Evolutionary conservation across 2,113 vertebrate genomes (phyloP).

Genomic region (Nannospalax galili): DNA sequence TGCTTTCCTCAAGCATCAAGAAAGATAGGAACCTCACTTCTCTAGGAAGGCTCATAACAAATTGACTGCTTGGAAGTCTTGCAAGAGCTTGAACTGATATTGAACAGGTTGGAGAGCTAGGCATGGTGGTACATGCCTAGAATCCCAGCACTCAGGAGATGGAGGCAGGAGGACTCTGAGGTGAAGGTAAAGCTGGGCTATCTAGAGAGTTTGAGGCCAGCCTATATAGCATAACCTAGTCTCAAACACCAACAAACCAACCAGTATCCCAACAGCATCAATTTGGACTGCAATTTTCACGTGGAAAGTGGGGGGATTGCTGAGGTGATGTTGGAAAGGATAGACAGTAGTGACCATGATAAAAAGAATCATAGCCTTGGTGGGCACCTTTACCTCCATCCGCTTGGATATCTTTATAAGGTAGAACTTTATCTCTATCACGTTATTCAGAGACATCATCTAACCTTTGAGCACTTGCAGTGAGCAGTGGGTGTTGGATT

Average conservation of each 20-base stretch:
- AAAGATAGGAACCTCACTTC: background rate
- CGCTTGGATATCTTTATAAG: background rate
- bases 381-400: background rate
- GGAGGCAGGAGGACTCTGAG: too few relatives aligned
- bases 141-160: too few relatives aligned
- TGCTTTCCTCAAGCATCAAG: background rate
- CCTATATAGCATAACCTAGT: too few relatives aligned
- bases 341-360: background rate
- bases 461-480: background rate
- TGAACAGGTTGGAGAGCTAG: too few relatives aligned
- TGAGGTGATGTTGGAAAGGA: background rate
- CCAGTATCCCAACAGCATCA: background rate
- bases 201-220: too few relatives aligned
- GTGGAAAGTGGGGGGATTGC: background rate
- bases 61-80: background rate
- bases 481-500: background rate
- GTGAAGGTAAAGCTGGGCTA: too few relatives aligned
- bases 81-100: background rate
- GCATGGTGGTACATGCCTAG: too few relatives aligned
- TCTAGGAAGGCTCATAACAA: background rate
- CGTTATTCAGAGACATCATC: background rate
- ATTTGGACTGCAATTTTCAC: background rate
- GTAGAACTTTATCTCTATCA: background rate
- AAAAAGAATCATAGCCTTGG: background rate
- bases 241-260: too few relatives aligned